Base-by-base conservation (phyloP, 1,140 invertebrate genomes). In the Archivesica marissinica region DNA sequence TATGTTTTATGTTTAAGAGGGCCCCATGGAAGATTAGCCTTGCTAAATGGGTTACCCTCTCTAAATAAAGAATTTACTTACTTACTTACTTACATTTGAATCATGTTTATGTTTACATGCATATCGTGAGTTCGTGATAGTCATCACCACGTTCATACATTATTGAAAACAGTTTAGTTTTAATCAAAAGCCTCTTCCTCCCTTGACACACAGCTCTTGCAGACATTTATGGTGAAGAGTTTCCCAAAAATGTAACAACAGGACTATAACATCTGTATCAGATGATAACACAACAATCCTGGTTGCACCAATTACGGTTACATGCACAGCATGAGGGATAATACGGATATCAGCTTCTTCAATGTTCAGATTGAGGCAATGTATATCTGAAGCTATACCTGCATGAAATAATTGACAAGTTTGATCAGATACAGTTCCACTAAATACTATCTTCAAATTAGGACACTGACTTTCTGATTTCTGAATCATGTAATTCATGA, bases 341-440 rank as follows among this genome's bases (percentile, higher is more conserved):
- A 76, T 33, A 35, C 47, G 47, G 25, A 76, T 33, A n/a, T 76
- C 72, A 54, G 72, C 70, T 54, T 76, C 72, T 35, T 76, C 47
- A 17, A 76, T 15, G 1, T 1, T 23, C 39, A 76, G 28, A 20
- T 76, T 33, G 7, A 54, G 30, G 4, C n/a, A n/a, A n/a, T 2
- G 1, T 2, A 15, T 9, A 1, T 30, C 33, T 30, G 3, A 54
- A 3, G 2, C 33, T 50, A 54, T n/a, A 33, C 3, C 72, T 54
- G 50, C 72, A 30, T 76, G 56, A 30, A 9, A 76, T n/a, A 7
- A 76, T 1, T 54, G 28, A 44, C 2, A 52, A n/a, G 17, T 52
- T 35, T 50, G 41, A 2, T n/a, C 68, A 41, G 47, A 50, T 23
- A 11, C 28, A 25, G 11, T 74, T 74, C 70, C 47, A 30, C 33